These are phyloP conservation scores for Lates japonicus DNA, from an alignment of 2,797 vertebrate species.

Conservation along the genomic window DNA sequence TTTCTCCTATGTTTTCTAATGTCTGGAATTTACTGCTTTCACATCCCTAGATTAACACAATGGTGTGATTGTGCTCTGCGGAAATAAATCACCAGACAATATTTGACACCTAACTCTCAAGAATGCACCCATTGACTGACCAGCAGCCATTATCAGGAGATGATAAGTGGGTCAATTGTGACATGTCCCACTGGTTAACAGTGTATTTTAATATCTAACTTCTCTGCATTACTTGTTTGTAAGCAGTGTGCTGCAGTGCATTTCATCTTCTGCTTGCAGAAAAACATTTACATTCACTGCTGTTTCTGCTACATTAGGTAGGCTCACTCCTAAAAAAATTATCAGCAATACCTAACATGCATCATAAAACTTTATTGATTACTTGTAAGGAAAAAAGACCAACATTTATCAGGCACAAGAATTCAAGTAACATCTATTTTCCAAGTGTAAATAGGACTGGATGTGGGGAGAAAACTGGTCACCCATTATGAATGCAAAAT, in stretches of 20 bases:
- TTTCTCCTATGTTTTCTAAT: not conserved
- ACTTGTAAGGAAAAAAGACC: slow-evolving; percentile 34
- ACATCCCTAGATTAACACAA: slow-evolving; percentile 19
- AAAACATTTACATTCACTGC: slow-evolving; percentile 38
- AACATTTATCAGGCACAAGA: slow-evolving; percentile 29
- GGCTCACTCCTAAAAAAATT: slow-evolving; percentile 32
- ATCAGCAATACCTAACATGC: slow-evolving; percentile 45
- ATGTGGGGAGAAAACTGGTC: not conserved
- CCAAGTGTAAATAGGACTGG: slow-evolving; percentile 11
- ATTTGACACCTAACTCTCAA: slow-evolving; percentile 27
- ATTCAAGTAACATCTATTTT: slow-evolving; percentile 32
- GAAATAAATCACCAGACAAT: slow-evolving; percentile 11
- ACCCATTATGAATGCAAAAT: slow-evolving; percentile 5
- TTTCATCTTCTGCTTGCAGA: slow-evolving; percentile 35
- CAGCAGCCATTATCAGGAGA: slow-evolving; percentile 21
- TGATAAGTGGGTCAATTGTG: slow-evolving; percentile 12
- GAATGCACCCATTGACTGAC: slow-evolving; percentile 12
- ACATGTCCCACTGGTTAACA: not conserved
- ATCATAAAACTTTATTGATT: slow-evolving; percentile 58
- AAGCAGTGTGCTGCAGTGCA: slow-evolving; percentile 9
- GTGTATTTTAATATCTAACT: slow-evolving; percentile 33
- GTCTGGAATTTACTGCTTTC: slow-evolving; percentile 27
- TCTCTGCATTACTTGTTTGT: slow-evolving; percentile 23
- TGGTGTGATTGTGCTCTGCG: slow-evolving; percentile 18
- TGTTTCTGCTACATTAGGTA: slow-evolving; percentile 55